phyloP scores from a whole-genome alignment of 2,113 vertebrate genomes.

The Porphyrio hochstetteri region DNA sequence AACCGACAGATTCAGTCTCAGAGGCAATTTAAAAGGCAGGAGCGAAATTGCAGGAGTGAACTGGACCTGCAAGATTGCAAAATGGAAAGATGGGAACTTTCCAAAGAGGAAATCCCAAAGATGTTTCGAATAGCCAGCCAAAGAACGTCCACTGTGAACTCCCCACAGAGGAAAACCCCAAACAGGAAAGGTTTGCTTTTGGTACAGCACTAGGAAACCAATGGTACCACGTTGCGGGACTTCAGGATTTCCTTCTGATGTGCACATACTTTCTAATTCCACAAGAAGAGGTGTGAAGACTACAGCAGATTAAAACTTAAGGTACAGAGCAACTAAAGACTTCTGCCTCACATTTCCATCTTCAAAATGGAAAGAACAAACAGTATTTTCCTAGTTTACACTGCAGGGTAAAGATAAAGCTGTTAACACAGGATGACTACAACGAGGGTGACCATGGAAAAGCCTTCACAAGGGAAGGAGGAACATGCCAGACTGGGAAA shows the following conservation, averaged over 20 bases:
- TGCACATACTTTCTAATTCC: background rate
- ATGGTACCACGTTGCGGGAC: background rate
- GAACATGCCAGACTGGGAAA: background rate
- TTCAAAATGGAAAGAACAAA: background rate
- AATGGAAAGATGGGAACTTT: conserved; percentile 23
- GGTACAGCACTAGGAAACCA: background rate
- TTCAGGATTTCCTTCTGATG: background rate
- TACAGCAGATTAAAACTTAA: background rate
- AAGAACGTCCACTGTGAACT: background rate
- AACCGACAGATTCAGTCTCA: background rate
- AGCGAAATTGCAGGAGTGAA: background rate
- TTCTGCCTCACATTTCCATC: background rate
- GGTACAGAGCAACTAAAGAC: background rate
- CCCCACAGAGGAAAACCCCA: conserved; percentile 4
- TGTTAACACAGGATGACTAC: background rate
- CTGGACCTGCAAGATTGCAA: background rate
- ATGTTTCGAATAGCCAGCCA: background rate
- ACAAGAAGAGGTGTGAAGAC: background rate
- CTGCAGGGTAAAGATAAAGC: background rate
- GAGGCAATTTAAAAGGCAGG: conserved; percentile 12
- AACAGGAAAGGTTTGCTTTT: conserved; percentile 4
- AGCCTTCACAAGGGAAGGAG: background rate
- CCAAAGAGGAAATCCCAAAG: conserved; percentile 45
- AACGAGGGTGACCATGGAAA: background rate
- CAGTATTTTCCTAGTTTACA: background rate